Percentiles rank a stretch among this genome's conserved stretches.
Conservation (phyloP, 2,113 vertebrate species). For the Etia nguti region DNA sequence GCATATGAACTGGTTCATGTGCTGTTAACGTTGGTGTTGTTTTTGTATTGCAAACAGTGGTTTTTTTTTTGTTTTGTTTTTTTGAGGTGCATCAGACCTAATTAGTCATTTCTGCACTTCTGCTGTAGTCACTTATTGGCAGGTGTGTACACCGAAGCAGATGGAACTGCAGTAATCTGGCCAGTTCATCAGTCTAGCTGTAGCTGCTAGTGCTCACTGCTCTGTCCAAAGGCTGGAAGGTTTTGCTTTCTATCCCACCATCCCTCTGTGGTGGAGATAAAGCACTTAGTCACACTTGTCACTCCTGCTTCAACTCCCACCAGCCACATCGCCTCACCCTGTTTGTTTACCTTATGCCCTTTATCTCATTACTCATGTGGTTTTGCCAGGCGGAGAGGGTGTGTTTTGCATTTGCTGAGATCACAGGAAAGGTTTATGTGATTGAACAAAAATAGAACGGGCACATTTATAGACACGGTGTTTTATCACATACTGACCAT, state of each 20-base stretch:
- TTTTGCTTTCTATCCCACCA: not conserved
- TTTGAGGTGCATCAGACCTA: not conserved
- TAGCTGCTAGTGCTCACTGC: not conserved
- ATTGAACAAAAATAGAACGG: conserved; percentile 42
- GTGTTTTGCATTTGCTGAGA: conserved; percentile 27
- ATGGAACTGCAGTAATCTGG: not conserved
- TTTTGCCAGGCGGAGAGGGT: not conserved
- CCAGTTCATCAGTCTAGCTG: not conserved
- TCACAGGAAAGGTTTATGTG: conserved; percentile 32
- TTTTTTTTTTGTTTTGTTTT: not conserved
- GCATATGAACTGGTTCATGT: not conserved
- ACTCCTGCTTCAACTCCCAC: not conserved
- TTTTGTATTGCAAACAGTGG: not conserved
- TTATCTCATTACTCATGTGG: conserved; percentile 44
- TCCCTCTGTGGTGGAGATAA: not conserved
- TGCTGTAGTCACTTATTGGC: not conserved
- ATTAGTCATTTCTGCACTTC: not conserved
- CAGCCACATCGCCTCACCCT: not conserved
- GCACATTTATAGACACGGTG: conserved; percentile 17
- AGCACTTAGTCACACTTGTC: not conserved
- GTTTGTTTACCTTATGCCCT: conserved; percentile 24
- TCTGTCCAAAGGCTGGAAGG: not conserved
- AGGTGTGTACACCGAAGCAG: rapidly evolving
- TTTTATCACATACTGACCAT: not conserved
- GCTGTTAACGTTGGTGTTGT: not conserved